These are phyloP conservation scores for Galeopterus variegatus DNA, from an alignment of 2,113 vertebrate species.

Conservation along the genomic window DNA sequence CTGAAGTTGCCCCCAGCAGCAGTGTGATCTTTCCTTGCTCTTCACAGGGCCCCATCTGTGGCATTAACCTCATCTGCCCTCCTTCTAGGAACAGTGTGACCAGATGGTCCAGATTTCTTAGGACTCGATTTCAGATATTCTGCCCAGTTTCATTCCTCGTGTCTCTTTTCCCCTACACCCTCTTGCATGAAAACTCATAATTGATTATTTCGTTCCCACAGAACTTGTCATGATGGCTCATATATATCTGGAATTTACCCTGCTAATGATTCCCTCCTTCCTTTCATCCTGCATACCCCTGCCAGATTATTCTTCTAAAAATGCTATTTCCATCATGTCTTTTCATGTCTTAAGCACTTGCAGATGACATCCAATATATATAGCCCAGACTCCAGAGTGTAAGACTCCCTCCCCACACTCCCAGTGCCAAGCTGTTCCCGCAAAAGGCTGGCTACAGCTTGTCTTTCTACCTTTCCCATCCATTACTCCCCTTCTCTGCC, in stretches of 20 bases:
- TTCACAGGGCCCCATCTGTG: neutral
- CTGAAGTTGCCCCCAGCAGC: neutral
- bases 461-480: neutral
- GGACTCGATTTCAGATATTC: neutral
- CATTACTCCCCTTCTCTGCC: neutral
- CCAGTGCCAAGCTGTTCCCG: neutral
- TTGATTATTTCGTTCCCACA: neutral
- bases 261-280: neutral
- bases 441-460: neutral
- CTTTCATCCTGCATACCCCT: neutral
- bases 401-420: neutral
- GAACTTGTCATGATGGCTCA: neutral
- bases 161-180: neutral
- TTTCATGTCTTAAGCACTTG: neutral
- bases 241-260: neutral
- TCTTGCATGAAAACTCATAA: conserved; percentile 20
- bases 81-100: neutral
- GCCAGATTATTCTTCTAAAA: neutral
- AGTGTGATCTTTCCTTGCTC: neutral
- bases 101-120: neutral
- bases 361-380: neutral
- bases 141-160: neutral
- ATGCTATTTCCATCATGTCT: neutral
- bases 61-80: neutral
- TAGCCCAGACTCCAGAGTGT: neutral